Conservation (phyloP, 2,888 invertebrate genomes). For the Drosophila nigritarsus region DNA sequence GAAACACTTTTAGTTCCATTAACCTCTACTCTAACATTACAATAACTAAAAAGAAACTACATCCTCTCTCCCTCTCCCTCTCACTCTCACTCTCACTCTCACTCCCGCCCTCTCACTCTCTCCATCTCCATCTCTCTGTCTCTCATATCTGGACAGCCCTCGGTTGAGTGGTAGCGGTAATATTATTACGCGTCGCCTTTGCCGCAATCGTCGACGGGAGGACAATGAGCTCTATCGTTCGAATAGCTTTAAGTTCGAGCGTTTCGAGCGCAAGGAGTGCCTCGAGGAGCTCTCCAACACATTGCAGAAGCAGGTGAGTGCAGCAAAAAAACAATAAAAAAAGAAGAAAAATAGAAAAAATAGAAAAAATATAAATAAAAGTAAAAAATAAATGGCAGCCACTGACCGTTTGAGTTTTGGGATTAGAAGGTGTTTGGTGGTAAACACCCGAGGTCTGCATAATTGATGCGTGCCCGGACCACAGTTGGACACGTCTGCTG, state of each 20-base stretch:
- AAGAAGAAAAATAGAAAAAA: background rate
- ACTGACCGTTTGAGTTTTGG: background rate
- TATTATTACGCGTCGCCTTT: conserved; percentile 89
- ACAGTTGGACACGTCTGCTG: conserved; percentile 5
- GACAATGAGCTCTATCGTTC: conserved; percentile 95
- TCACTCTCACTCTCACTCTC: too few species aligned
- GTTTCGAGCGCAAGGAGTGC: conserved; percentile 90
- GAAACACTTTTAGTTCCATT: background rate
- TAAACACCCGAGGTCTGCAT: conserved; percentile 11
- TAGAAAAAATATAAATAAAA: background rate
- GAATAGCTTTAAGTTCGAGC: conserved; percentile 94
- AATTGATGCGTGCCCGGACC: conserved; percentile 46
- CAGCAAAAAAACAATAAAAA: background rate
- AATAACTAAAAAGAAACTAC: background rate
- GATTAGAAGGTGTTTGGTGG: background rate
- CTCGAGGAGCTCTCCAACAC: conserved; percentile 87
- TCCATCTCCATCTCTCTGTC: background rate
- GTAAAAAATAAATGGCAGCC: conserved; percentile 18
- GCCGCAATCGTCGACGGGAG: conserved; percentile 89
- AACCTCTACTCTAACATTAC: background rate
- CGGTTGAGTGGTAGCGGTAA: conserved; percentile 84
- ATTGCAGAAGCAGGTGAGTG: conserved; percentile 89
- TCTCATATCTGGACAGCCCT: conserved; percentile 64
- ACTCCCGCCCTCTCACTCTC: background rate
- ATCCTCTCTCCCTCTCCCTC: background rate